Base-by-base conservation (phyloP, 2,888 invertebrate genomes). In the Aleiodes testaceus region DNA sequence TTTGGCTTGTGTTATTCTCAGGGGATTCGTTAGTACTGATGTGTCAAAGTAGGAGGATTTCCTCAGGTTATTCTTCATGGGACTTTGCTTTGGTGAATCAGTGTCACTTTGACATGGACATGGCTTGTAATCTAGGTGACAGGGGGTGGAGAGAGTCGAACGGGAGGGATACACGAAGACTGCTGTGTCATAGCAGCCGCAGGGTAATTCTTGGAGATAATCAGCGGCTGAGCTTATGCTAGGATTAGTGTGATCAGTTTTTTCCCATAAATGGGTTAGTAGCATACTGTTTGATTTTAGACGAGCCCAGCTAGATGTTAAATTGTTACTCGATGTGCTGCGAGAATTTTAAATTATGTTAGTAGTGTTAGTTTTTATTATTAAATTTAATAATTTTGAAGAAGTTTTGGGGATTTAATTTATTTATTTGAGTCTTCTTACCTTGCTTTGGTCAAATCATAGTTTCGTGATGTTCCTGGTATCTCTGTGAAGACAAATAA, bases 271-370 rank as follows among this genome's bases (percentile, higher is more conserved):
- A 55, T 85, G 81, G 73, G 82, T 84, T 82, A 85, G 79, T 79
- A 82, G 80, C 79, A 82, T 82, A 82, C 83, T 85, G 82, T 85
- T 84, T 80, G 84, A 81, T 55, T 84, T 80, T 75, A 85, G 81
- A 78, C 84, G 81, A 47, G 81, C 79, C 84, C 81, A 86, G 77
- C 79, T 85, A 64, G 80, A 78, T 73, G 84, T 83, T 81, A 85
- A 78, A 77, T 77, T 81, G 77, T 80, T 78, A 74, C 79, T 81
- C 76, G 83, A 82, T 71, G 81, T 78, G 80, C 85, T 85, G 7
- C 36, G 36, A 36, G 9, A 36, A 36, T 11, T 0, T 36, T 36
- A 36, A 36, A 9, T 36, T 36, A 6, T 36, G 36, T 36, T 36
- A 36, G 36, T 36, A 36, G 9, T 36, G 11, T 36, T 36, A 6